phyloP scores from a whole-genome alignment of 2,113 vertebrate genomes.

The Phyllopteryx taeniolatus region DNA sequence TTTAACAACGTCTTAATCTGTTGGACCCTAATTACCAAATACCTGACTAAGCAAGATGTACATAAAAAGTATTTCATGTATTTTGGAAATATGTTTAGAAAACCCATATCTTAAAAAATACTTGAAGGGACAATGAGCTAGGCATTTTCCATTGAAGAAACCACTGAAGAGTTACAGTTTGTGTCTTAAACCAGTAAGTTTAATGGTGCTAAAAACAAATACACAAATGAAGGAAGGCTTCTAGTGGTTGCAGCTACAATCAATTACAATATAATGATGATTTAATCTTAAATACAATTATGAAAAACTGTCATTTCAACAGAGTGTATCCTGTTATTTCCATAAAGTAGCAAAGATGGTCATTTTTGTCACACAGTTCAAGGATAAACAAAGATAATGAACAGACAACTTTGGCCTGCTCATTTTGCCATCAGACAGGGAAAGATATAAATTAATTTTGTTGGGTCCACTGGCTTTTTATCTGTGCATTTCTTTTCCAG shows the following conservation, averaged over 20 bases:
- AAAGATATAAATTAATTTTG: constrained; percentile 51
- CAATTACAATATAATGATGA: not conserved
- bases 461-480: constrained; percentile 54
- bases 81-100: not conserved
- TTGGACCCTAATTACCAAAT: not conserved
- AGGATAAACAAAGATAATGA: constrained; percentile 42
- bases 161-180: constrained; percentile 20
- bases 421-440: constrained; percentile 50
- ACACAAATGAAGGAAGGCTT: constrained; percentile 14
- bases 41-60: too few relatives aligned
- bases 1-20: not conserved
- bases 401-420: constrained; percentile 41
- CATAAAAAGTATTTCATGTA: not conserved
- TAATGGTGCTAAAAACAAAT: constrained; percentile 5
- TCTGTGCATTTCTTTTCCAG: constrained; percentile 49
- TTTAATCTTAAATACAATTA: not conserved
- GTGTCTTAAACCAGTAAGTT: constrained; percentile 34
- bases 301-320: not conserved
- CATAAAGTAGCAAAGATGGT: constrained; percentile 17
- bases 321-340: constrained; percentile 10
- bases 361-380: constrained; percentile 19
- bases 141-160: not conserved
- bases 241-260: not conserved
- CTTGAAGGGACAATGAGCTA: not conserved
- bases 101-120: not conserved